Percentiles rank a stretch among this genome's conserved stretches.
These are phyloP conservation scores for Limenitis camilla DNA, from an alignment of 2,888 invertebrate genomes.

Conservation along the genomic window DNA sequence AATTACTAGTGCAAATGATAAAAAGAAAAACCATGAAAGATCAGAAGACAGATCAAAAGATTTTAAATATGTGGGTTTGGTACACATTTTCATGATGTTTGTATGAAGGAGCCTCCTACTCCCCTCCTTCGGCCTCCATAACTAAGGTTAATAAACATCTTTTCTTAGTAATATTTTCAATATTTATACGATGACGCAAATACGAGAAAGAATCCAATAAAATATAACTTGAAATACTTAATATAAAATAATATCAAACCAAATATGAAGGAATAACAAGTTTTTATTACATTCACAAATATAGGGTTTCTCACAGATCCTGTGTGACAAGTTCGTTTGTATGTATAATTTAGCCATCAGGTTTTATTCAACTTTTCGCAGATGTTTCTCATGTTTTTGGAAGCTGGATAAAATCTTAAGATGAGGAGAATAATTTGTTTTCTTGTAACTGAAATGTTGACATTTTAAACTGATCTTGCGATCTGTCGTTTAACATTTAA, in stretches of 20 bases:
- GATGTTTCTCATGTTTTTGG: slow-evolving; percentile 18
- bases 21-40: no score
- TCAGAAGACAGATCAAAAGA: no score
- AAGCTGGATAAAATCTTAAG: slow-evolving; percentile 5
- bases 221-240: not conserved
- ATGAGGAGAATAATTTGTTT: slow-evolving; percentile 9
- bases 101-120: no score
- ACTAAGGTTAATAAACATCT: no score
- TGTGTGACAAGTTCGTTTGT: slow-evolving; percentile 11
- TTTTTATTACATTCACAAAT: slow-evolving; percentile 3
- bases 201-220: not conserved
- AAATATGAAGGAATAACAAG: not conserved
- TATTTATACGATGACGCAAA: not conserved
- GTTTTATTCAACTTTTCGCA: slow-evolving; percentile 21
- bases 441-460: not conserved
- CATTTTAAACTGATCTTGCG: not conserved
- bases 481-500: not conserved
- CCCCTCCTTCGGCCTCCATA: no score
- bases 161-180: no score
- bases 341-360: slow-evolving; percentile 23
- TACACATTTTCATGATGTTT: no score
- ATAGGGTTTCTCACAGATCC: slow-evolving; percentile 8
- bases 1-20: no score
- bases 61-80: no score
- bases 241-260: not conserved